Evolutionary conservation across 1,140 invertebrate species (phyloP).

Genomic region (Pollicipes pollicipes): DNA sequence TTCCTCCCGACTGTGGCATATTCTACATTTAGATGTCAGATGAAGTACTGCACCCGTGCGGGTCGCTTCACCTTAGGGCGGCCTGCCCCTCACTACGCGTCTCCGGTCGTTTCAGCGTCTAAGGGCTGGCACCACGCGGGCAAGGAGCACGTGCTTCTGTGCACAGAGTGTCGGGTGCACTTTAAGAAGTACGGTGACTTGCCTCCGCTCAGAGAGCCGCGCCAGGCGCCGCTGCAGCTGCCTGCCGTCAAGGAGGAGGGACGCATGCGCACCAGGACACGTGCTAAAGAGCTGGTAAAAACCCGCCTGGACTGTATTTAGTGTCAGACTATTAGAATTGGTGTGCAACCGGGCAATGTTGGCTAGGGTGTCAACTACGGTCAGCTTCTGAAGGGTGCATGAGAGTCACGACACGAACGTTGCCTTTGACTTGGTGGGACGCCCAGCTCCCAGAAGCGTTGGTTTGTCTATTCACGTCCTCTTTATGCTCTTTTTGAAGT

Average conservation of each 20-base stretch:
- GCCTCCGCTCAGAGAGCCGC: slow-evolving; percentile 34
- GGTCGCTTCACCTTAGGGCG: too few species aligned
- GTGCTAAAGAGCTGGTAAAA: slow-evolving; percentile 47
- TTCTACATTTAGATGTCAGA: background rate
- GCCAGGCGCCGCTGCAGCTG: slow-evolving; percentile 17
- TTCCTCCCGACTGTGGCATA: background rate
- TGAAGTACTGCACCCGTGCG: background rate
- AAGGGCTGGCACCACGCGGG: slow-evolving; percentile 57
- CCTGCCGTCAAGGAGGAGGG: slow-evolving; percentile 50
- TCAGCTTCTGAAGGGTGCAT: too few species aligned
- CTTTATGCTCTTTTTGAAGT: too few species aligned
- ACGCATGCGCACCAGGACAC: slow-evolving; percentile 71
- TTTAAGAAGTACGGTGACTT: slow-evolving; percentile 68
- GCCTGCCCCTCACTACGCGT: too few species aligned
- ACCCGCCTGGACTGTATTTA: too few species aligned
- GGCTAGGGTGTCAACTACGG: too few species aligned
- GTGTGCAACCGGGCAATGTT: too few species aligned
- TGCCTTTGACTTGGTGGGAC: too few species aligned
- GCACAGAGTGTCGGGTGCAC: slow-evolving; percentile 60
- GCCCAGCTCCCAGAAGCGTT: too few species aligned
- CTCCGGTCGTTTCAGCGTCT: slow-evolving; percentile 35
- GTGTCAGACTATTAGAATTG: too few species aligned
- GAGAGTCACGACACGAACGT: too few species aligned
- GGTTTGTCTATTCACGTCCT: too few species aligned
- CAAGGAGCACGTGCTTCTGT: slow-evolving; percentile 54